phyloP scores from a whole-genome alignment of 1,140 invertebrate genomes.

The Cheumatopsyche charites region DNA sequence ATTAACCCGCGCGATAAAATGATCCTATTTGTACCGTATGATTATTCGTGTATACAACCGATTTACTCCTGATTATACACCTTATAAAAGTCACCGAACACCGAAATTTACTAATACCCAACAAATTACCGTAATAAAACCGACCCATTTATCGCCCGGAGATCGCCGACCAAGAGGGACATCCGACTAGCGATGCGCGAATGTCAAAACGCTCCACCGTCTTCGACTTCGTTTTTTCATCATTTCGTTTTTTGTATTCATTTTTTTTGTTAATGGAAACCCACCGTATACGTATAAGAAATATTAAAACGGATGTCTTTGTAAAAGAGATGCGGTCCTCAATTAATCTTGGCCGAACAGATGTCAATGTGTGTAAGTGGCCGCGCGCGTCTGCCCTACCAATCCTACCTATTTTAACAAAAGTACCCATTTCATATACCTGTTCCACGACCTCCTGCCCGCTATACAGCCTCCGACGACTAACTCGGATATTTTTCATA shows the following conservation, averaged over 20 bases:
- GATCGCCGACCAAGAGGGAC: neutral
- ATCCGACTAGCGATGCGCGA: neutral
- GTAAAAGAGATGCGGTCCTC: slow-evolving; percentile 10
- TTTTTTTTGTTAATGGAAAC: neutral
- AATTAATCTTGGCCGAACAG: slow-evolving; percentile 31
- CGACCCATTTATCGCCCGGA: slow-evolving; percentile 13
- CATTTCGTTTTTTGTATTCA: too few relatives aligned
- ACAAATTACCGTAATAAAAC: slow-evolving; percentile 19
- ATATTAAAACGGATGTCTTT: slow-evolving; percentile 16
- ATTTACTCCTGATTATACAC: slow-evolving; percentile 24
- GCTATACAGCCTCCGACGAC: slow-evolving; percentile 24
- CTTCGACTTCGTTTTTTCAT: too few relatives aligned
- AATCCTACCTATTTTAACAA: slow-evolving; percentile 18
- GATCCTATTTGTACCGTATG: slow-evolving; percentile 28
- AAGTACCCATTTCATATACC: slow-evolving; percentile 24
- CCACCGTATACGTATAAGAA: neutral
- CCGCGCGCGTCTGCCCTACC: slow-evolving; percentile 23
- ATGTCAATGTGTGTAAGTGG: slow-evolving; percentile 33
- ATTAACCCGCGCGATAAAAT: slow-evolving; percentile 21
- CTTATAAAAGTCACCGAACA: slow-evolving; percentile 25
- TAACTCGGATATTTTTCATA: slow-evolving; percentile 20
- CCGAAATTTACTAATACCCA: slow-evolving; percentile 22
- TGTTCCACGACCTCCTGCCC: slow-evolving; percentile 19
- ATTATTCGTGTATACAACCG: slow-evolving; percentile 26
- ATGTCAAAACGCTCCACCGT: neutral